Evolutionary conservation across 2,797 vertebrate species (phyloP).

Genomic region (Anguilla marmorata): DNA sequence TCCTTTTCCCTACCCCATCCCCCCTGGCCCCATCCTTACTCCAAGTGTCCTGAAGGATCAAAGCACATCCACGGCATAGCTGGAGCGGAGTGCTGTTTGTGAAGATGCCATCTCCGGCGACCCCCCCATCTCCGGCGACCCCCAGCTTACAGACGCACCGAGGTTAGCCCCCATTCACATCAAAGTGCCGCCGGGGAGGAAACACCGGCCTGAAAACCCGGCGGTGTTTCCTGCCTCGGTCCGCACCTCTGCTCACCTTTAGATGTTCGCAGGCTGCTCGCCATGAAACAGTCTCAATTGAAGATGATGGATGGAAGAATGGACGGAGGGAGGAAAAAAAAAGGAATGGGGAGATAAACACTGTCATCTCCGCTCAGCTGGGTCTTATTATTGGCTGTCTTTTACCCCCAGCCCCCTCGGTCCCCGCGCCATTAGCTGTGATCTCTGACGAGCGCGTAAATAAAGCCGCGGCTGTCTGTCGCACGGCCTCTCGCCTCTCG

Average conservation of each 20-base stretch:
- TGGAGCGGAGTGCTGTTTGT: neutral
- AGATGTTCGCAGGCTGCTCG: neutral
- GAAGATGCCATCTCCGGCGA: neutral
- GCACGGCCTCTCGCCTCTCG: neutral
- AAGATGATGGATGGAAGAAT: constrained; percentile 20
- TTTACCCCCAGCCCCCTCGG: neutral
- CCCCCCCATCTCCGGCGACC: neutral
- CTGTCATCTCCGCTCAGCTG: neutral
- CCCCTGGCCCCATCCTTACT: constrained; percentile 23
- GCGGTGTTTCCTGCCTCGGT: neutral
- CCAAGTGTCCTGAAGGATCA: neutral
- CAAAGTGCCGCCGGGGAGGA: neutral
- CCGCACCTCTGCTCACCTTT: neutral
- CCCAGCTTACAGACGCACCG: neutral
- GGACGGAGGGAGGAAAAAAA: neutral
- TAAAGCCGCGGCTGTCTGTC: neutral
- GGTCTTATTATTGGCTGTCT: neutral
- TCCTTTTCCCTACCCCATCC: neutral
- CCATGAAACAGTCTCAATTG: neutral
- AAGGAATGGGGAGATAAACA: neutral
- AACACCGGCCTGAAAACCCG: neutral
- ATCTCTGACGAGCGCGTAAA: constrained; percentile 7
- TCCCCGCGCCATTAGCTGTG: neutral
- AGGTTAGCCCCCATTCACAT: neutral
- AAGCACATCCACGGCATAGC: neutral